Conservation (phyloP, 37 sponge, comb jelly and placozoan genomes). For the Dysidea cf. avara region DNA sequence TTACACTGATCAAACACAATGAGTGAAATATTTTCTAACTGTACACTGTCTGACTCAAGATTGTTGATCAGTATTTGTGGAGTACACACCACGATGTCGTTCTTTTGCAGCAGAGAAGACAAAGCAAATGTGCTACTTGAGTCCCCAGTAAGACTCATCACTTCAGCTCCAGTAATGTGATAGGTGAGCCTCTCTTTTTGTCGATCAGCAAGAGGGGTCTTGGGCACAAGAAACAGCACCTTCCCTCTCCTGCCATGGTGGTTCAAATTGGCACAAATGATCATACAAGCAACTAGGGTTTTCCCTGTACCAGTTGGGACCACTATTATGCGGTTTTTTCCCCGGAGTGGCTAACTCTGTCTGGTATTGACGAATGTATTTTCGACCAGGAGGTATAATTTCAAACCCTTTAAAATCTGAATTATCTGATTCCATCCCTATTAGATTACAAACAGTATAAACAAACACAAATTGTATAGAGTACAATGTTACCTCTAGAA, state of each 20-base stretch:
- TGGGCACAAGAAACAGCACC: slow-evolving; percentile 18
- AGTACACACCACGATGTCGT: slow-evolving; percentile 21
- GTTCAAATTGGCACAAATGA: background rate
- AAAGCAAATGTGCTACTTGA: too few relatives aligned
- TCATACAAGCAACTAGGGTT: slow-evolving; percentile 9
- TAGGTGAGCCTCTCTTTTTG: slow-evolving; percentile 3
- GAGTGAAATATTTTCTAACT: slow-evolving; percentile 29
- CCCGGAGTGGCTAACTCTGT: slow-evolving; percentile 21
- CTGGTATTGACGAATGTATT: slow-evolving; percentile 10
- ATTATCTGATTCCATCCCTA: too few relatives aligned
- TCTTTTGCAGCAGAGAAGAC: too few relatives aligned
- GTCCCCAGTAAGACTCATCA: slow-evolving; percentile 3
- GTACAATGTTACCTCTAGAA: too few relatives aligned
- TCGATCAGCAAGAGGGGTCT: slow-evolving; percentile 21
- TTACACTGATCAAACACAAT: slow-evolving; percentile 67
- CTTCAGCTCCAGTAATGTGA: background rate
- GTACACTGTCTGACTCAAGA: background rate
- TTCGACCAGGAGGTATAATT: too few relatives aligned
- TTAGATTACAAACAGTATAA: too few relatives aligned
- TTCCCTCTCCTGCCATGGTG: slow-evolving; percentile 1
- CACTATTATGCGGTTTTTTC: slow-evolving; percentile 8
- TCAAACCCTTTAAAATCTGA: too few relatives aligned
- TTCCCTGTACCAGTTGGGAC: slow-evolving; percentile 26
- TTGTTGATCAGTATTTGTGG: slow-evolving; percentile 4
- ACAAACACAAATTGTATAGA: too few relatives aligned